A percentile compares a stretch with the other conserved stretches of the same genome.
These are phyloP conservation scores for Sphaeramia orbicularis DNA, from an alignment of 2,797 vertebrate species.

Conservation along the genomic window DNA sequence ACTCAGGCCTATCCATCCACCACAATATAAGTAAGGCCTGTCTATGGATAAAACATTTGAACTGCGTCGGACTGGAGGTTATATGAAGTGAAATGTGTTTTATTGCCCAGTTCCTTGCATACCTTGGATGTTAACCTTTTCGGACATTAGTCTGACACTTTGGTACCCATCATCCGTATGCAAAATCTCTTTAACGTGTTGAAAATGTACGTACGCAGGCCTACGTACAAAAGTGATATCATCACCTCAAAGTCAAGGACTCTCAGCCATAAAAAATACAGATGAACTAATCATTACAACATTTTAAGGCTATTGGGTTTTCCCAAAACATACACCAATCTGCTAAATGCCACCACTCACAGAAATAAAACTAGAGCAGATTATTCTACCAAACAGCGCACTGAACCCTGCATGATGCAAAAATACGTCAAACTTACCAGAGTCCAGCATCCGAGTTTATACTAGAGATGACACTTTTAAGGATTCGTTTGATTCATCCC, in stretches of 20 bases:
- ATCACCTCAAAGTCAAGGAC: constrained; percentile 70
- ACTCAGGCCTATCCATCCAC: background rate
- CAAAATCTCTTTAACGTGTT: background rate
- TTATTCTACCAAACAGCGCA: background rate
- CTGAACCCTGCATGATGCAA: background rate
- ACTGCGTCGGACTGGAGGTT: background rate
- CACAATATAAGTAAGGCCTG: background rate
- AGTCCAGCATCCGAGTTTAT: background rate
- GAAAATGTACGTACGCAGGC: constrained; percentile 5
- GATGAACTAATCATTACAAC: too few species aligned
- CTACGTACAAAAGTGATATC: constrained; percentile 62
- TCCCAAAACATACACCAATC: constrained; percentile 1
- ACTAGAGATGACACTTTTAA: background rate
- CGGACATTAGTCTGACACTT: background rate
- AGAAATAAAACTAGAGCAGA: background rate
- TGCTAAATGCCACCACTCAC: background rate
- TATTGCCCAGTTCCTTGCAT: too few species aligned
- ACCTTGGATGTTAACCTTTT: too few species aligned
- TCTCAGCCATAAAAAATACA: constrained; percentile 24
- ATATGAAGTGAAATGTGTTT: background rate
- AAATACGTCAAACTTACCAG: constrained; percentile 46
- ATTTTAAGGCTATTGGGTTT: background rate
- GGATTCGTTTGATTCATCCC: background rate
- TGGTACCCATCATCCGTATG: background rate
- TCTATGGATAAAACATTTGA: background rate